Base-by-base conservation (phyloP, 2,797 vertebrate genomes). In the Takifugu rubripes region DNA sequence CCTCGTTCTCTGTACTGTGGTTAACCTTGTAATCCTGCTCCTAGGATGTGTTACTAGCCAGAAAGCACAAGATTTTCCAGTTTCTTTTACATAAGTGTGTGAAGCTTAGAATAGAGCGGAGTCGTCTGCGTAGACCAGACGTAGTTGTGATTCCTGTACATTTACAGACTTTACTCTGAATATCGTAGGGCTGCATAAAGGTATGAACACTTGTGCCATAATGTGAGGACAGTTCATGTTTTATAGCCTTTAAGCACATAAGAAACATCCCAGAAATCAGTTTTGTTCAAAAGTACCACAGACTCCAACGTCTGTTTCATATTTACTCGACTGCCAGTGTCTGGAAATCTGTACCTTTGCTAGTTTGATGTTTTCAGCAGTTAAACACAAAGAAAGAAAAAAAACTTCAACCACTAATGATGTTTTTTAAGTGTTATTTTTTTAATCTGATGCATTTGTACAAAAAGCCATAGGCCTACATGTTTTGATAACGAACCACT, bases 401-500 rank as follows among this genome's bases (percentile, higher is more conserved):
- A 78, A 72, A 31, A 66, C 66, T 54, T 66, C 70, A 85, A 82
- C 74, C 79, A 83, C 80, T 83, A 83, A 82, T 77, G 63, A 72
- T 59, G 72, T 83, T 88, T 89, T 88, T 66, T 86, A 85, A 88
- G 84, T 88, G 80, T 84, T 84, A 82, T 87, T 87, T 89, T 85
- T 87, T 85, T 87, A 87, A 87, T 84, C 88, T 65, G 67, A 90
- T 68, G 81, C 85, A 89, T 89, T 87, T 91, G 88, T 91, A 90
- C 74, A 88, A 88, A 85, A 90, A 89, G 83, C 85, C 87, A 87
- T 86, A 82, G 80, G 76, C 82, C 78, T 80, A 84, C 78, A 78
- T 87, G 84, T 89, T 91, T 89, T 90, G 87, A 89, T 90, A 89
- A 89, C 87, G 89, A 89, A 89, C 78, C 67, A 79, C 73, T 86